Base-by-base conservation (phyloP, 1,140 invertebrate species). In the Maniola jurtina region DNA sequence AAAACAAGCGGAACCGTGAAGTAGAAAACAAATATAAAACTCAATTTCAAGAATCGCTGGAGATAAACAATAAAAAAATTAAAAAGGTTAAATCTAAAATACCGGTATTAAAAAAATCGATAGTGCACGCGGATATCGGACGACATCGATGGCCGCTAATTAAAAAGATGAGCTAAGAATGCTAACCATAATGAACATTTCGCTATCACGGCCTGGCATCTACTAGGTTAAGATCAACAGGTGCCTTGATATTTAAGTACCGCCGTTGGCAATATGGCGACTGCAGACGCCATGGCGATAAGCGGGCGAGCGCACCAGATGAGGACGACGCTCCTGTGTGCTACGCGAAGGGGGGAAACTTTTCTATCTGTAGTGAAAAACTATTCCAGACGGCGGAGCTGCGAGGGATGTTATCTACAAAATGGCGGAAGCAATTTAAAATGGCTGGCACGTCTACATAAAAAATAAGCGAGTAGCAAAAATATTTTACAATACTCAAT, bases 171-270 rank as follows among this genome's bases (percentile, higher is more conserved):
- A 48, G 11, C 15, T 40, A 13, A 35, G 38, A 11, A 15, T 0
- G 55, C 64, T 55, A 55, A 66, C 64, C 64, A 59, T 62, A 47
- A 54, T 54, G 66, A 57, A 58, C 66, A 36, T 64, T 61, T 33
- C 66, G 42, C 59, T 71, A 68, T 63, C 66, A 61, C 66, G 56
- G 59, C 60, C 50, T 59, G 61, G 38, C 35, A 65, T 71, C 62
- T 57, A 74, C 66, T 74, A 74, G 63, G 66, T 71, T 48, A 57
- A 50, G 48, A 62, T 66, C 72, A 74, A 74, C 72, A 74, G 72
- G 72, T 74, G 61, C 65, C 57, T 35, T 61, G 60, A 66, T 74
- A 71, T 74, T 60, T 74, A 74, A 71, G 62, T 60, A 64, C 60
- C 61, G 45, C 61, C 38, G 60, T 36, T 57, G 61, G 61, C 68